phyloP scores from a whole-genome alignment of 2,888 invertebrate species.

The Euplexia lucipara region DNA sequence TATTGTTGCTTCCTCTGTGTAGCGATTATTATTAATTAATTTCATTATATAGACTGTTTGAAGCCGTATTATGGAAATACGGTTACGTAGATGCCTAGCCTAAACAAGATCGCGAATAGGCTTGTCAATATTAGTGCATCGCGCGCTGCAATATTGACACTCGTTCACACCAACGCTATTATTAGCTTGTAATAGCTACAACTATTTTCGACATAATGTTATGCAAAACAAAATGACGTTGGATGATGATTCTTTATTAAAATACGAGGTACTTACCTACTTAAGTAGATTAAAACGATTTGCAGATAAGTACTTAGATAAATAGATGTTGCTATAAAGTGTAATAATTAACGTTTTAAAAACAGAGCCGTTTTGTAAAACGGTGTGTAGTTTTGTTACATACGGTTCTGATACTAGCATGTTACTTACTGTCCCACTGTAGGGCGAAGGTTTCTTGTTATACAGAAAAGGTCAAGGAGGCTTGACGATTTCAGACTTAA shows the following conservation, averaged over 20 bases:
- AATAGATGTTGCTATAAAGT: too few relatives aligned
- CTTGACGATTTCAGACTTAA: too few relatives aligned
- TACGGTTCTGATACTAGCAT: too few relatives aligned
- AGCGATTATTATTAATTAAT: not conserved
- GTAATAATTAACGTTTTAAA: too few relatives aligned
- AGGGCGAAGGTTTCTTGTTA: too few relatives aligned
- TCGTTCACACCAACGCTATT: not conserved
- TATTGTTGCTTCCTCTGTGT: not conserved
- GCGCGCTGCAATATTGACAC: not conserved
- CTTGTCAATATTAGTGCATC: constrained; percentile 9
- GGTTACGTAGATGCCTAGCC: not conserved
- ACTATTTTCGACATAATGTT: not conserved
- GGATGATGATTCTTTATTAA: not conserved
- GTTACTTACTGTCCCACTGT: too few relatives aligned
- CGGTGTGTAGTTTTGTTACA: too few relatives aligned
- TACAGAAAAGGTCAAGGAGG: too few relatives aligned
- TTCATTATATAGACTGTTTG: not conserved
- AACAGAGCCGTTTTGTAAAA: too few relatives aligned
- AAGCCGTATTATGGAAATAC: not conserved
- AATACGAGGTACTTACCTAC: not conserved
- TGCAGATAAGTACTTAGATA: not conserved
- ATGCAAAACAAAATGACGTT: not conserved
- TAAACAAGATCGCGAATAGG: not conserved
- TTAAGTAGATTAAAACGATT: not conserved
- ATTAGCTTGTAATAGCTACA: not conserved